phyloP scores from a whole-genome alignment of 2,888 invertebrate genomes.

The Epirrhoe alternata region DNA sequence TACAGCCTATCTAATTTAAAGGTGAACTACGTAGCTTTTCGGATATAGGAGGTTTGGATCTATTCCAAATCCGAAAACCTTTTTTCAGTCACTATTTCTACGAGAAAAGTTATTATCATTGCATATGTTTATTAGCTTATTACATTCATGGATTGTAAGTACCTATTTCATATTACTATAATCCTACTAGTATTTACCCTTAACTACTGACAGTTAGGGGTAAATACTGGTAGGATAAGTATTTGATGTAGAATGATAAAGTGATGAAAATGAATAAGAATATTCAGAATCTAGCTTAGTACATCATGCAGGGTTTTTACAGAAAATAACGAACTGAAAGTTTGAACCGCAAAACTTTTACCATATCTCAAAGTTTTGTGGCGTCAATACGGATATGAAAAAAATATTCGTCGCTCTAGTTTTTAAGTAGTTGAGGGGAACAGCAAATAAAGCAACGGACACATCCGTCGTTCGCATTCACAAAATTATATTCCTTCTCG shows the following conservation, averaged over 20 bases:
- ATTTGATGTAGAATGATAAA: background rate
- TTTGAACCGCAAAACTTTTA: conserved; percentile 50
- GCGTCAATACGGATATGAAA: conserved; percentile 50
- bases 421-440: conserved; percentile 57
- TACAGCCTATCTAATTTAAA: conserved; percentile 64
- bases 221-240: background rate
- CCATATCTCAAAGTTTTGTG: conserved; percentile 48
- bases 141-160: background rate
- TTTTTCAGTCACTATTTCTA: conserved; percentile 11
- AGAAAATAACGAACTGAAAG: conserved; percentile 45
- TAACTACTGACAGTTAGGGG: no score
- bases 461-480: conserved; percentile 63
- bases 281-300: conserved; percentile 2
- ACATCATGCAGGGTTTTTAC: background rate
- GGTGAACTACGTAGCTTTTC: conserved; percentile 47
- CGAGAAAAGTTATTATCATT: background rate
- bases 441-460: conserved; percentile 62
- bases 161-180: background rate
- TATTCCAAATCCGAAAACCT: conserved; percentile 28
- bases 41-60: conserved; percentile 31
- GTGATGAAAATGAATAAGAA: background rate
- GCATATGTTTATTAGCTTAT: background rate
- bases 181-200: no score
- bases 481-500: conserved; percentile 59
- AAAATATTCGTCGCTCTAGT: conserved; percentile 54